These are phyloP conservation scores for Drosophila setifemur DNA, from an alignment of 1,140 invertebrate genomes.

Conservation along the genomic window DNA sequence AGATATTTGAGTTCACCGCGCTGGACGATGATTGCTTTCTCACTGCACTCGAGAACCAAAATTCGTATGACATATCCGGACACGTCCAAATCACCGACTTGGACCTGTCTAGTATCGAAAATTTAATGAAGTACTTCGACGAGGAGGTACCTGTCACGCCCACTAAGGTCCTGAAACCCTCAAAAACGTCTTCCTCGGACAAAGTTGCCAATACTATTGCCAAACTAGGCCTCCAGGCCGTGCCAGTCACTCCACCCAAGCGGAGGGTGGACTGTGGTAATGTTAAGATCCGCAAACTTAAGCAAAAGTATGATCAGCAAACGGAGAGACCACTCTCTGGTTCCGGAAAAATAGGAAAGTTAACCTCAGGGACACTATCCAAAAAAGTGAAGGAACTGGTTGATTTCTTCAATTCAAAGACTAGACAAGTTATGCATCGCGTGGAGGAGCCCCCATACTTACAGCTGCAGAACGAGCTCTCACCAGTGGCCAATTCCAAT, in stretches of 20 bases:
- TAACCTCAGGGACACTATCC: conserved; percentile 28
- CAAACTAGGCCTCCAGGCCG: conserved; percentile 42
- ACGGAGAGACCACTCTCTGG: neutral
- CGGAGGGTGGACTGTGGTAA: conserved; percentile 21
- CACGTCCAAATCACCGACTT: conserved; percentile 47
- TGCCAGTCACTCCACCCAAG: conserved; percentile 21
- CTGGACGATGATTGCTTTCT: conserved; percentile 70
- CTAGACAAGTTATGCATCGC: conserved; percentile 65
- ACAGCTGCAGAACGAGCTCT: conserved; percentile 56
- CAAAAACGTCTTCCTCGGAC: conserved; percentile 17
- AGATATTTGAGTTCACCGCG: conserved; percentile 67
- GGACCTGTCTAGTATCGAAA: conserved; percentile 72
- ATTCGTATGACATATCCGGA: conserved; percentile 30
- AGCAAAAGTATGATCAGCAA: conserved; percentile 57
- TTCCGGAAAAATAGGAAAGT: neutral
- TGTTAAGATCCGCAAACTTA: conserved; percentile 56
- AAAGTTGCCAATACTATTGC: conserved; percentile 72
- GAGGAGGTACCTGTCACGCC: conserved; percentile 70
- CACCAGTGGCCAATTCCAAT: conserved; percentile 27
- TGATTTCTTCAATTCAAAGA: conserved; percentile 68
- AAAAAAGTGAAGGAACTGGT: conserved; percentile 73
- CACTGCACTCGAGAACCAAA: conserved; percentile 66
- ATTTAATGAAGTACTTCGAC: conserved; percentile 77
- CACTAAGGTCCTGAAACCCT: conserved; percentile 18
- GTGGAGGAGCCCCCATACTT: no score